A percentile compares a stretch with the other conserved stretches of the same genome.
Evolutionary conservation across 2,113 vertebrate genomes (phyloP).

Genomic region (Chloebia gouldiae): DNA sequence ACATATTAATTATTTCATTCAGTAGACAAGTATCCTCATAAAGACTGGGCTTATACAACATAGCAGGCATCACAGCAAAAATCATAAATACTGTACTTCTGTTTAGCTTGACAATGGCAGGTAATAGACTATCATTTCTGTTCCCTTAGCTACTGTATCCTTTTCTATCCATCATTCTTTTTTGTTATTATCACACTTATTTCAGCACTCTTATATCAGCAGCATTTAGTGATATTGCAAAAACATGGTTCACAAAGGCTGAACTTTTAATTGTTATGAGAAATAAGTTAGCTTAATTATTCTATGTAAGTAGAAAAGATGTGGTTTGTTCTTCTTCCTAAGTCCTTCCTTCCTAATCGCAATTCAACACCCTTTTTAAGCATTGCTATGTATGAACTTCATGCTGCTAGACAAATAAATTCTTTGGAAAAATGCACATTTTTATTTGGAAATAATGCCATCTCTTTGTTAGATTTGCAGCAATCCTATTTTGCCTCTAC

Average conservation of each 20-base stretch:
- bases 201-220: constrained; percentile 71
- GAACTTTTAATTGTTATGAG: constrained; percentile 81
- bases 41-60: background rate
- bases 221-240: constrained; percentile 66
- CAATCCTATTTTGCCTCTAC: constrained; percentile 96
- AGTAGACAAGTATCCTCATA: constrained; percentile 28
- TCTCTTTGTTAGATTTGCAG: constrained; percentile 97
- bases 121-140: constrained; percentile 64
- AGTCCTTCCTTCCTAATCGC: constrained; percentile 80
- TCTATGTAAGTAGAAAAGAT: constrained; percentile 68
- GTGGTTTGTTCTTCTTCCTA: constrained; percentile 74
- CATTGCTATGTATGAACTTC: constrained; percentile 90
- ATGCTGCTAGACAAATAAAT: constrained; percentile 90
- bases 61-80: constrained; percentile 24
- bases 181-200: constrained; percentile 61
- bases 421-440: constrained; percentile 90
- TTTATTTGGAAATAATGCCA: constrained; percentile 97
- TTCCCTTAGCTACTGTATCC: constrained; percentile 55
- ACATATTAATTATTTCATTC: constrained; percentile 40
- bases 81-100: constrained; percentile 54
- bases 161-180: constrained; percentile 65
- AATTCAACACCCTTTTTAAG: constrained; percentile 84
- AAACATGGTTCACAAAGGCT: constrained; percentile 68
- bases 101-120: constrained; percentile 62
- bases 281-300: constrained; percentile 81